Percentiles rank a stretch among this genome's conserved stretches.
Evolutionary conservation across 2,113 vertebrate genomes (phyloP).

Genomic region (Seriola dumerili): DNA sequence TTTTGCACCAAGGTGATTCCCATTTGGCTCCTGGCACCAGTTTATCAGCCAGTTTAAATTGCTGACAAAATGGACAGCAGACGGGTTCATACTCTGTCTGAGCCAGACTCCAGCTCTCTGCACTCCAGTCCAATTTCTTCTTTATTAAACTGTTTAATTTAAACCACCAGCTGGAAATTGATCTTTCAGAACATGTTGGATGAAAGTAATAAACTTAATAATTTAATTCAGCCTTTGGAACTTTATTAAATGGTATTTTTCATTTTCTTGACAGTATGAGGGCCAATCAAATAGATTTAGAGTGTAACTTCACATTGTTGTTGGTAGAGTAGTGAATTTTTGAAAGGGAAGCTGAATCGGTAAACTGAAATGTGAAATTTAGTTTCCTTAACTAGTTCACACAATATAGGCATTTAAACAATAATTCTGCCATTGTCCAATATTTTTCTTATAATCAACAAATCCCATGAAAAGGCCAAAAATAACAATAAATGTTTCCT

Average conservation of each 20-base stretch:
- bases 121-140: not conserved
- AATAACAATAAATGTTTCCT: not conserved
- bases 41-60: conserved; percentile 30
- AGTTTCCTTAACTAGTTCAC: not conserved
- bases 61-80: conserved; percentile 18
- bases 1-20: conserved; percentile 25
- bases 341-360: not conserved
- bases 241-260: not conserved
- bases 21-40: conserved; percentile 21
- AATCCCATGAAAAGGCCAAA: not conserved
- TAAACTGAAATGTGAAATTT: not conserved
- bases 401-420: not conserved
- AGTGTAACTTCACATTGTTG: not conserved
- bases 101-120: not conserved
- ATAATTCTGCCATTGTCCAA: not conserved
- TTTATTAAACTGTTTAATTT: not conserved
- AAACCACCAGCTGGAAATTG: not conserved
- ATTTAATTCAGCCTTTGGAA: not conserved
- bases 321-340: too few species aligned
- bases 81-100: not conserved
- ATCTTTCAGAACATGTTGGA: not conserved
- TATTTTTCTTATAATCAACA: not conserved
- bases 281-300: not conserved
- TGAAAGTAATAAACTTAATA: not conserved
- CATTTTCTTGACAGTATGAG: too few species aligned